Percentiles rank a stretch among this genome's conserved stretches.
Conservation (phyloP, 2,113 vertebrate species). For the Heterotilapia buettikoferi region DNA sequence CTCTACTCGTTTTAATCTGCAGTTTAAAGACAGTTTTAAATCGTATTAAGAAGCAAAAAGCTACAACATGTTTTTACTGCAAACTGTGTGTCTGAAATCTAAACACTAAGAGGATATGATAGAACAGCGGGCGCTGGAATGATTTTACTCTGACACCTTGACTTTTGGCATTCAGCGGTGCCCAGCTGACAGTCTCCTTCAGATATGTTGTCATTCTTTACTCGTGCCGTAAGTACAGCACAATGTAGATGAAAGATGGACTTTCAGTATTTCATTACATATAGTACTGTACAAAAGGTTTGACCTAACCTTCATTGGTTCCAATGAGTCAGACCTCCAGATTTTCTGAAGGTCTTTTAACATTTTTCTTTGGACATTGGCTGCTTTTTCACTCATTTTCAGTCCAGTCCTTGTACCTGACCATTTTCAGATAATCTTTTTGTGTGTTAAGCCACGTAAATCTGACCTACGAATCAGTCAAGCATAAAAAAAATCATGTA, state of each 20-base stretch:
- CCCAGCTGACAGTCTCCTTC: background rate
- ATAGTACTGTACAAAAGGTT: background rate
- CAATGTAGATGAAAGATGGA: background rate
- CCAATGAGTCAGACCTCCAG: background rate
- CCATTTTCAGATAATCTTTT: background rate
- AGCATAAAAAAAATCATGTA: background rate
- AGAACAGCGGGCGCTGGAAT: background rate
- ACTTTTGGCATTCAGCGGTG: background rate
- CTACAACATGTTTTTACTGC: background rate
- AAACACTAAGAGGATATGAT: background rate
- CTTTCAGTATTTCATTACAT: background rate
- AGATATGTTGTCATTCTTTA: background rate
- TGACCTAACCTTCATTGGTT: background rate
- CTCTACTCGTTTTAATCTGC: background rate
- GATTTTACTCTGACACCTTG: background rate
- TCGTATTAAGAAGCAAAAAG: background rate
- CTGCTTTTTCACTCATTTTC: background rate
- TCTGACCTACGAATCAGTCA: background rate
- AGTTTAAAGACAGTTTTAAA: background rate
- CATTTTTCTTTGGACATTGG: background rate
- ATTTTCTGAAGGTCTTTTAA: background rate
- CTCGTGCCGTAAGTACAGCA: background rate
- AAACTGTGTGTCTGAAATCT: background rate
- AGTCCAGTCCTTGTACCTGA: background rate
- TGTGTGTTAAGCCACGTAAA: background rate